Evolutionary conservation across 2,888 invertebrate genomes (phyloP), one percentile per base, ranked within the genome.

Genomic region (Trachelus tabidus): DNA sequence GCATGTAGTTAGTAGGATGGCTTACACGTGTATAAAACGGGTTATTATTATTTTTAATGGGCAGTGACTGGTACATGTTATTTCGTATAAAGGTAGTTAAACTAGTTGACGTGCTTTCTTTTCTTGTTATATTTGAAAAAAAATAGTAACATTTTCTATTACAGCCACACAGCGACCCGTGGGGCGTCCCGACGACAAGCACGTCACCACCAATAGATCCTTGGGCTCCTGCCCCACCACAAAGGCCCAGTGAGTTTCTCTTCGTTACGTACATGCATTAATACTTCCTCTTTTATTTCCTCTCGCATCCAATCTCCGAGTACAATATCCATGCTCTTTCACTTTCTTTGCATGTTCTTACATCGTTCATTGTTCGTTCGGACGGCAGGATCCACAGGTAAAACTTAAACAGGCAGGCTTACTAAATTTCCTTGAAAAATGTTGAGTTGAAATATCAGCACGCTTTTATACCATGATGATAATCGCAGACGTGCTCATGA

Each of bases 141-240:
- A 56, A 23, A 23, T 23, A 23, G 34, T 6, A 56, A 40, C 0
- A 40, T 34, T 33, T 78, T 73, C 31, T 75, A 77, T 92, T 92
- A 73, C 89, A 94, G 83, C 79, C 85, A n/a, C 89, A 88, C 74
- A 92, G 93, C 23, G 95, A 95, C 89, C 94, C 95, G 79, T 96
- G 96, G 96, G 94, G 94, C 81, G 92, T 91, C 75, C 93, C 93
- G 83, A 92, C 92, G 79, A 92, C 93, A 73, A 89, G 85, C 76
- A 84, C 88, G 11, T 90, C 92, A 76, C 88, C 92, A 11, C 85
- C 91, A 31, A 88, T 92, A 73, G 95, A 95, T 91, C 95, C 95
- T 12, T 95, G 95, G 95, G 92, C 93, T 74, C 93, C 93, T 31
- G 90, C 92, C 77, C 90, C 89, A 76, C 87, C 89, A n/a, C 91